Conservation (phyloP, 2,113 vertebrate genomes). For the Rhabdornis inornatus region DNA sequence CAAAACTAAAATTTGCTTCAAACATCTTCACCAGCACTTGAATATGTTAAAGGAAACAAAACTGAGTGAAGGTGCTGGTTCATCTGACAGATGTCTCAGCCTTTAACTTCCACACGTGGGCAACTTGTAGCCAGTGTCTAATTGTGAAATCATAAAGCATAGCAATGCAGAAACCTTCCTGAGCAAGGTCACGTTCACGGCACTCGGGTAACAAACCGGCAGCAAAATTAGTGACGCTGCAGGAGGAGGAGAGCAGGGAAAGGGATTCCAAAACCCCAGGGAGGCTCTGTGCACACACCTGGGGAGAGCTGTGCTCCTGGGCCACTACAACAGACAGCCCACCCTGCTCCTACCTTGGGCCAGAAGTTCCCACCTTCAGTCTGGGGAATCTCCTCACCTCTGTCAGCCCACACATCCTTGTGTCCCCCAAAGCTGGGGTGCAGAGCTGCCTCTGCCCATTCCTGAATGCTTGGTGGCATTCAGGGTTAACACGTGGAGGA, state of each 20-base stretch:
- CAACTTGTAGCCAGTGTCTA: neutral
- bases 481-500: neutral
- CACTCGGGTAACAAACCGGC: neutral
- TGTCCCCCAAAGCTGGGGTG: neutral
- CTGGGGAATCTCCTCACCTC: accelerated
- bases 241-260: neutral
- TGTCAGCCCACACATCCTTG: accelerated
- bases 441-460: neutral
- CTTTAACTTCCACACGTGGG: neutral
- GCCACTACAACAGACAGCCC: accelerated
- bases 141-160: conserved; percentile 29
- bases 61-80: neutral
- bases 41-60: neutral
- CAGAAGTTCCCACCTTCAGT: neutral
- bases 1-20: neutral
- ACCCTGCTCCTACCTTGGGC: accelerated
- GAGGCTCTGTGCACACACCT: accelerated
- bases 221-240: accelerated
- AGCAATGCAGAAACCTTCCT: conserved; percentile 34
- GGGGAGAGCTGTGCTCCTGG: neutral
- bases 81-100: neutral
- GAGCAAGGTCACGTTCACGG: neutral
- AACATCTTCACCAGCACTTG: neutral
- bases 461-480: neutral
- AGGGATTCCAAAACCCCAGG: neutral